These are phyloP conservation scores for Centropus unirufus DNA, from an alignment of 2,113 vertebrate genomes.

Conservation along the genomic window DNA sequence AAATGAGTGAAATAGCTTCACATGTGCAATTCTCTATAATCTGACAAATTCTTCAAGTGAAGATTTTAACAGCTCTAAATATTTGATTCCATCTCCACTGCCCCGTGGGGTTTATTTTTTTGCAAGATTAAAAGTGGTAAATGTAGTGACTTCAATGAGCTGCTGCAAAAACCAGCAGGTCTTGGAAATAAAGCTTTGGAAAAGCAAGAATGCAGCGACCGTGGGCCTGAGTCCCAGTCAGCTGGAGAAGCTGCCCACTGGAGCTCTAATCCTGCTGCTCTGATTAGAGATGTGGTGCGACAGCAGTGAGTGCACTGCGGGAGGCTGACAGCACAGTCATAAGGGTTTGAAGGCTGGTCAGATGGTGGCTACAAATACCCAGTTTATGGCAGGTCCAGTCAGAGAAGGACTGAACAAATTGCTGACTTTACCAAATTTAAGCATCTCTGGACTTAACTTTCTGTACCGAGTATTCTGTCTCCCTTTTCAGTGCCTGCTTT, in stretches of 20 bases:
- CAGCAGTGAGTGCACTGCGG: background rate
- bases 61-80: conserved; percentile 37
- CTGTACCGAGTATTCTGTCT: background rate
- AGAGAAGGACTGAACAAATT: background rate
- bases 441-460: conserved; percentile 14
- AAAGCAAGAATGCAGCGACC: conserved; percentile 24
- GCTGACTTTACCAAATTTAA: conserved; percentile 41
- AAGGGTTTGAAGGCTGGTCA: background rate
- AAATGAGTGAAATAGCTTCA: background rate
- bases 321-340: background rate
- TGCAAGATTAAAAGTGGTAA: conserved; percentile 38
- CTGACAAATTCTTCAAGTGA: conserved; percentile 36
- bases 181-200: conserved; percentile 24
- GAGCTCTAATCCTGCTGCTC: background rate
- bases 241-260: conserved; percentile 36
- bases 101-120: background rate
- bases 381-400: background rate
- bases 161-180: background rate
- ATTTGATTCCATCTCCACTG: background rate
- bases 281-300: background rate
- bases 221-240: background rate
- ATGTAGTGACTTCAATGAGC: conserved; percentile 60
- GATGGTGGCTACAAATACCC: background rate
- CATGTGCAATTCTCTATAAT: background rate
- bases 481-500: conserved; percentile 38